Evolutionary conservation across 2,888 invertebrate species (phyloP).

Genomic region (Drosophila mayaguana): DNA sequence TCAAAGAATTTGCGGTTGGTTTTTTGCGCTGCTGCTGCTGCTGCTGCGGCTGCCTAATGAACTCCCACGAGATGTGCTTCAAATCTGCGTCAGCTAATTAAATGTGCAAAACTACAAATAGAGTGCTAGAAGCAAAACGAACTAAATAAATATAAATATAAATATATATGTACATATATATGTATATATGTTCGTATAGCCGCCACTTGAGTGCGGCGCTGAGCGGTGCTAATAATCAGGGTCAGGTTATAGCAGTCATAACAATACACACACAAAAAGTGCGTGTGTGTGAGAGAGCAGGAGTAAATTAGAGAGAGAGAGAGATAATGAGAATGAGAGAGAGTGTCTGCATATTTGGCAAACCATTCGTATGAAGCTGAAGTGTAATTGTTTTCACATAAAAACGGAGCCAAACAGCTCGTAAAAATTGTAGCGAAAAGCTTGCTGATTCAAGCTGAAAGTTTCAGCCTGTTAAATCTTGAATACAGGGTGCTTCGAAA

Average conservation of each 20-base stretch:
- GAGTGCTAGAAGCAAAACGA: conserved; percentile 7
- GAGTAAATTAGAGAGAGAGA: background rate
- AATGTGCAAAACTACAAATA: conserved; percentile 42
- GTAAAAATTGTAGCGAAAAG: conserved; percentile 44
- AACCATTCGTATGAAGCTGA: conserved; percentile 48
- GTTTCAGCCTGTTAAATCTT: conserved; percentile 24
- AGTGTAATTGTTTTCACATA: conserved; percentile 75
- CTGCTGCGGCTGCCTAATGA: conserved; percentile 50
- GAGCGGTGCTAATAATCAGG: conserved; percentile 38
- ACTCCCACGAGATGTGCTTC: conserved; percentile 43
- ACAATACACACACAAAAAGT: conserved; percentile 37
- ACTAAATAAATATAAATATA: conserved; percentile 4
- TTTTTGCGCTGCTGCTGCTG: conserved; percentile 12
- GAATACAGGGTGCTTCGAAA: conserved; percentile 56
- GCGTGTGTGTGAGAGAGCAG: background rate
- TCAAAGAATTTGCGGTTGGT: conserved; percentile 53
- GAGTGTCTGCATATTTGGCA: conserved; percentile 8
- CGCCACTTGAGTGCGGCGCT: conserved; percentile 2
- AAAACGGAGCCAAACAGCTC: conserved; percentile 57
- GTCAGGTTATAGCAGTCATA: conserved; percentile 30
- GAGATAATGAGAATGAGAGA: background rate
- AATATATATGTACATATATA: too few species aligned
- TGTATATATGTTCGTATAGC: background rate
- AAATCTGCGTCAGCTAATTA: conserved; percentile 66
- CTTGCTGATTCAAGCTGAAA: conserved; percentile 18